Evolutionary conservation across 1,140 invertebrate genomes (phyloP).

Genomic region (Drosophila auraria): DNA sequence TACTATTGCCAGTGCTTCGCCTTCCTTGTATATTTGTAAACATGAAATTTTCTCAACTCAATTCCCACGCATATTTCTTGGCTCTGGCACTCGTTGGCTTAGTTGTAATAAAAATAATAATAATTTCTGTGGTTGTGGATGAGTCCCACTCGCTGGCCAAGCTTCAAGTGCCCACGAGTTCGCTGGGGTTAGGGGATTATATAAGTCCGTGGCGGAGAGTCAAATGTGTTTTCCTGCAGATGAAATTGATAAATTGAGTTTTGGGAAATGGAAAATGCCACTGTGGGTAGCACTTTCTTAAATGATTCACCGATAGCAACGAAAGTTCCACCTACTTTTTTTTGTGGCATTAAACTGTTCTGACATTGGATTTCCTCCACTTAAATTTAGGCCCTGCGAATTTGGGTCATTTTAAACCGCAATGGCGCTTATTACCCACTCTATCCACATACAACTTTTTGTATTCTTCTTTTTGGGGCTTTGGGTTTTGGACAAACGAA

Average conservation of each 20-base stretch:
- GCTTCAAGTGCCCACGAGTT: constrained; percentile 38
- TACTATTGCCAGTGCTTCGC: constrained; percentile 34
- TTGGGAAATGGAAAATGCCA: constrained; percentile 34
- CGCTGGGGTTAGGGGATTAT: constrained; percentile 50
- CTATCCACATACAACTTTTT: constrained; percentile 5
- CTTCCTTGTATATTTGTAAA: constrained; percentile 56
- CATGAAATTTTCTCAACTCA: constrained; percentile 67
- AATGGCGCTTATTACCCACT: constrained; percentile 41
- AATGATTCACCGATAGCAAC: constrained; percentile 38
- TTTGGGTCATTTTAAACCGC: constrained; percentile 57
- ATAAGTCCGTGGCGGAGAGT: constrained; percentile 21
- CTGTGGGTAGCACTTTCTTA: constrained; percentile 26
- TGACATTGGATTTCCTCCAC: constrained; percentile 31
- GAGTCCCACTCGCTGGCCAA: constrained; percentile 26
- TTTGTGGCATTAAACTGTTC: constrained; percentile 5
- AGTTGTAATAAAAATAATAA: constrained; percentile 67
- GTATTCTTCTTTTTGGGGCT: constrained; percentile 17
- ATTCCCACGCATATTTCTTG: constrained; percentile 75
- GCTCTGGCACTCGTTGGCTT: constrained; percentile 17
- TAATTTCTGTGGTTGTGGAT: constrained; percentile 63
- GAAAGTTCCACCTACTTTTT: constrained; percentile 33
- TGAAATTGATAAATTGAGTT: constrained; percentile 34
- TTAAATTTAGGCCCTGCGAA: constrained; percentile 24
- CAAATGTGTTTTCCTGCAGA: constrained; percentile 33
- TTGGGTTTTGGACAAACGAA: constrained; percentile 46